Evolutionary conservation across 2,113 vertebrate species (phyloP), one percentile per base, ranked within the genome.

Genomic region (Rhineura floridana): DNA sequence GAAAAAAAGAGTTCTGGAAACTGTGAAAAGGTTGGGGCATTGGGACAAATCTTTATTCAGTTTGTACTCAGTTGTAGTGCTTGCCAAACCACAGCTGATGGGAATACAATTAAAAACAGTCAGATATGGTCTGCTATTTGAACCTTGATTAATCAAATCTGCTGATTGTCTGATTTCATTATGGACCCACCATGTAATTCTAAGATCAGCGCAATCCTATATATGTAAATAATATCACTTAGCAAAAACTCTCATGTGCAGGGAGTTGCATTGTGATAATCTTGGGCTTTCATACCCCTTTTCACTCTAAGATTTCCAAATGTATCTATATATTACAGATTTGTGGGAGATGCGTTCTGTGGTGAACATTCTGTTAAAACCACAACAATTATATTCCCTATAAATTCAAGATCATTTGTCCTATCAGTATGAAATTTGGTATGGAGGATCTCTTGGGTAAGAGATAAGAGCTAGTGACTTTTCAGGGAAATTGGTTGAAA

Each of bases 1-100:
- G 17, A 46, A 1, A 69, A 91, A 65, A 90, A 88, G 39, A 87
- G 55, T 73, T 94, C 91, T 95, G 85, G 92, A 95, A 94, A 92
- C 87, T 80, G 88, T 83, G 88, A 92, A 90, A 93, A 91, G 88
- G 80, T 36, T 91, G 89, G 55, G 65, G 86, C 82, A 84, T 81
- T 93, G 90, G 13, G 1, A 94, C 84, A 65, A 1, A 84, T 67
- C 62, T 69, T 42, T 50, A 92, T 90, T 93, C 91, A 89, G 87
- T 90, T 73, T 86, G 42, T 88, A 92, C 86, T 92, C 81, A 90
- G 86, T 3, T 25, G 25, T 88, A 84, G n/a, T 70, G 88, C 33
- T 65, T 63, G 87, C 88, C 91, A 94, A 92, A 91, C 48, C 83
- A 87, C 75, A 6, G 2, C 72, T 93, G 81, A 93, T 77, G 52